Percentiles rank a stretch among this genome's conserved stretches.
phyloP scores from a whole-genome alignment of 2,113 vertebrate species.

The Psephotus haematonotus region DNA sequence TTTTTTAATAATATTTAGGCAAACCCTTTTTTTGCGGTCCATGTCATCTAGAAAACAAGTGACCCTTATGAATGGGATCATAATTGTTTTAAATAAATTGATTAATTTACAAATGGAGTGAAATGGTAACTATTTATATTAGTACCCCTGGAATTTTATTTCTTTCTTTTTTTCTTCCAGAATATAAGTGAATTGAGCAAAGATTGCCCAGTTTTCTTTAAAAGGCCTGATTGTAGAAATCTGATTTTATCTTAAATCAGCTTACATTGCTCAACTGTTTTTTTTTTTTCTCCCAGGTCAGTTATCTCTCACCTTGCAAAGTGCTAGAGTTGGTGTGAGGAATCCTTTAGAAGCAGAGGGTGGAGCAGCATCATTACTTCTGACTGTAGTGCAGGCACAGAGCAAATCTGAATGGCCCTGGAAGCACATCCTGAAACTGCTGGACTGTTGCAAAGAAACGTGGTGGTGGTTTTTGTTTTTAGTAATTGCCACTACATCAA shows the following conservation, averaged over 20 bases:
- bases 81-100: not conserved
- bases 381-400: not conserved
- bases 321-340: not conserved
- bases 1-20: not conserved
- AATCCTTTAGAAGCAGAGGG: not conserved
- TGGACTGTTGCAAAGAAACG: not conserved
- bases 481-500: not conserved
- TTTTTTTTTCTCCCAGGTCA: not conserved
- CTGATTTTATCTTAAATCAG: not conserved
- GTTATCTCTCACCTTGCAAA: not conserved
- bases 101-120: not conserved
- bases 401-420: not conserved
- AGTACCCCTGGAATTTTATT: not conserved
- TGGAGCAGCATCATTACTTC: not conserved
- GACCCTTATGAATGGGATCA: not conserved
- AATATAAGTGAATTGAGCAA: not conserved
- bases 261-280: not conserved
- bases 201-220: not conserved
- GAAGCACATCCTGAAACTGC: not conserved
- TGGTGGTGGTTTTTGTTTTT: not conserved
- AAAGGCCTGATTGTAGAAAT: not conserved
- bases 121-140: not conserved
- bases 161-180: not conserved
- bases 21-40: not conserved
- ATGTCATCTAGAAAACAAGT: not conserved